A percentile compares a stretch with the other conserved stretches of the same genome.
phyloP scores from a whole-genome alignment of 2,113 vertebrate species.

The Toxostoma redivivum region DNA sequence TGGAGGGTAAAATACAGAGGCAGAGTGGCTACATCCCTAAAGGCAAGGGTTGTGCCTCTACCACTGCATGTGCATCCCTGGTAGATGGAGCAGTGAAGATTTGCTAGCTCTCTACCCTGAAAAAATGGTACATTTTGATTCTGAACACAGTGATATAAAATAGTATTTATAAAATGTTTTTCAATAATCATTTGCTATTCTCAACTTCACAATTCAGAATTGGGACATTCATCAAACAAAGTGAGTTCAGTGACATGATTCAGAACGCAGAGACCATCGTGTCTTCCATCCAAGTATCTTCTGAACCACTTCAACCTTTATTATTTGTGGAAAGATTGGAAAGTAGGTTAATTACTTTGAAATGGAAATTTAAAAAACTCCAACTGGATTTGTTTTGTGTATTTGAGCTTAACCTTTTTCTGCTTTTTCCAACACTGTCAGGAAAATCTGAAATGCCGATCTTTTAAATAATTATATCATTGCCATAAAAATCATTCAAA shows the following conservation, averaged over 20 bases:
- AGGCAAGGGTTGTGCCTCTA: not conserved
- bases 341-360: constrained; percentile 41
- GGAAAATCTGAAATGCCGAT: constrained; percentile 63
- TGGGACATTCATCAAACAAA: not conserved
- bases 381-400: constrained; percentile 9
- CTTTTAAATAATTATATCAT: constrained; percentile 57
- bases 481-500: constrained; percentile 55
- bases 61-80: not conserved
- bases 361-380: constrained; percentile 14
- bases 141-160: not conserved
- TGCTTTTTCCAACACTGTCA: constrained; percentile 52
- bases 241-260: not conserved
- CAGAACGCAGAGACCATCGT: not conserved
- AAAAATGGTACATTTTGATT: not conserved
- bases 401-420: constrained; percentile 43
- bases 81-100: not conserved
- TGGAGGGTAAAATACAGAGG: not conserved
- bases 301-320: constrained; percentile 11
- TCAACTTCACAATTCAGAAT: not conserved
- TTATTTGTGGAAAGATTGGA: constrained; percentile 52
- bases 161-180: not conserved
- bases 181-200: not conserved
- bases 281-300: constrained; percentile 22
- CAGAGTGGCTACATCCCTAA: not conserved
- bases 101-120: not conserved